These are phyloP conservation scores for Cranoglanis bouderius DNA, from an alignment of 2,113 vertebrate genomes.

Conservation along the genomic window DNA sequence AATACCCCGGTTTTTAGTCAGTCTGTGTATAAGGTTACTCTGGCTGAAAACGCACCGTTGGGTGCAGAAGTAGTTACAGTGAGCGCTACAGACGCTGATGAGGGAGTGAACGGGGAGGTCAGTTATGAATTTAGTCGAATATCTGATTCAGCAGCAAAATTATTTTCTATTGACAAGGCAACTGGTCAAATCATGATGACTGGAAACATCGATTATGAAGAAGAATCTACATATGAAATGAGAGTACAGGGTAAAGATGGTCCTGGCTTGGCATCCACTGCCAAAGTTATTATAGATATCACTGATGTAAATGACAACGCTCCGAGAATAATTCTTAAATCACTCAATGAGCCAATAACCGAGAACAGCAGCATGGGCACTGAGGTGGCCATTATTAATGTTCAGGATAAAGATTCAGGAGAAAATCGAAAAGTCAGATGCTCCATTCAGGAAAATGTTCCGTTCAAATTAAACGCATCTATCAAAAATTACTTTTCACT, in stretches of 20 bases:
- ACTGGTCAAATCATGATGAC: slow-evolving; percentile 35
- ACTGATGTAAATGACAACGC: slow-evolving; percentile 52
- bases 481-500: slow-evolving; percentile 48
- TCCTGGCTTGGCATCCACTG: slow-evolving; percentile 44
- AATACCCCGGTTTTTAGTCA: slow-evolving; percentile 48
- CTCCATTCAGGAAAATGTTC: slow-evolving; percentile 51
- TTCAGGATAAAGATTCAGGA: slow-evolving; percentile 53
- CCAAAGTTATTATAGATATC: slow-evolving; percentile 49
- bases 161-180: slow-evolving; percentile 44
- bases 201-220: slow-evolving; percentile 49
- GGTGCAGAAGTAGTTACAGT: slow-evolving; percentile 57
- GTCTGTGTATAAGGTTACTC: slow-evolving; percentile 46
- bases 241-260: slow-evolving; percentile 40
- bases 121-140: slow-evolving; percentile 48
- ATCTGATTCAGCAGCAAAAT: slow-evolving; percentile 8
- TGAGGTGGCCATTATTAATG: slow-evolving; percentile 51
- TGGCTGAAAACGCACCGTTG: slow-evolving; percentile 53
- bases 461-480: slow-evolving; percentile 66
- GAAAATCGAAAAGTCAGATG: slow-evolving; percentile 51
- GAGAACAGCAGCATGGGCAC: slow-evolving; percentile 26
- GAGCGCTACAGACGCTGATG: slow-evolving; percentile 51
- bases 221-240: slow-evolving; percentile 41
- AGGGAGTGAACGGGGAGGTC: slow-evolving; percentile 79
- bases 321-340: slow-evolving; percentile 39
- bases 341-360: slow-evolving; percentile 21